Evolutionary conservation across 2,888 invertebrate species (phyloP).

Genomic region (Diaphora mendica): DNA sequence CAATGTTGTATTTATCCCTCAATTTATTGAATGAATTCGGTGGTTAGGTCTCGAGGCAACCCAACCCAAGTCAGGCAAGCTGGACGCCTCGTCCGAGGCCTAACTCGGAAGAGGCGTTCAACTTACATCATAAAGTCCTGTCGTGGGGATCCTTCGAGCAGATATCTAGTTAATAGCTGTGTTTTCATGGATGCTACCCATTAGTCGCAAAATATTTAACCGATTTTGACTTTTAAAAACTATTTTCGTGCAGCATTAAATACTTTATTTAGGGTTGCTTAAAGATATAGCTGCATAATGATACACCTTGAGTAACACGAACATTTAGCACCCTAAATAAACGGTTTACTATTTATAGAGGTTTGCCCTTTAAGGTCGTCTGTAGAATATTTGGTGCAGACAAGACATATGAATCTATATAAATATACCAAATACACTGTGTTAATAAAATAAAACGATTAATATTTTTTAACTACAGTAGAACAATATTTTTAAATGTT

Average conservation of each 20-base stretch:
- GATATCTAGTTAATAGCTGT: no score
- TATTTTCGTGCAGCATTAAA: not conserved
- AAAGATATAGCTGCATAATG: not conserved
- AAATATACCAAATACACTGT: not conserved
- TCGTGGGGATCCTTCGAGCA: no score
- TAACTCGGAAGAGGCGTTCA: no score
- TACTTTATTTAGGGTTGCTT: slow-evolving; percentile 1
- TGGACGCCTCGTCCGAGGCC: no score
- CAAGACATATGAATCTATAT: not conserved
- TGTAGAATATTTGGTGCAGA: not conserved
- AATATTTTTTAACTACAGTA: not conserved
- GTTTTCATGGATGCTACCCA: no score
- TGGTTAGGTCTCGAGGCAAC: no score
- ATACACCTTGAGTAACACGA: slow-evolving; percentile 1
- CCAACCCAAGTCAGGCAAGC: no score
- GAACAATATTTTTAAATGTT: no score
- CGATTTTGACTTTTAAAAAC: not conserved
- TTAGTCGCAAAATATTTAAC: no score
- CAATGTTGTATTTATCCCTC: no score
- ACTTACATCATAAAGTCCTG: no score
- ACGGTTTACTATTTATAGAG: slow-evolving; percentile 16
- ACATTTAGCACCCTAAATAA: slow-evolving; percentile 13
- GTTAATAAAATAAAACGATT: not conserved
- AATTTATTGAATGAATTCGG: no score
- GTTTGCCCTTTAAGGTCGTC: slow-evolving; percentile 12